Percentiles rank a stretch among this genome's conserved stretches.
phyloP scores from a whole-genome alignment of 2,113 vertebrate genomes.

The Ceyx melanurus region DNA sequence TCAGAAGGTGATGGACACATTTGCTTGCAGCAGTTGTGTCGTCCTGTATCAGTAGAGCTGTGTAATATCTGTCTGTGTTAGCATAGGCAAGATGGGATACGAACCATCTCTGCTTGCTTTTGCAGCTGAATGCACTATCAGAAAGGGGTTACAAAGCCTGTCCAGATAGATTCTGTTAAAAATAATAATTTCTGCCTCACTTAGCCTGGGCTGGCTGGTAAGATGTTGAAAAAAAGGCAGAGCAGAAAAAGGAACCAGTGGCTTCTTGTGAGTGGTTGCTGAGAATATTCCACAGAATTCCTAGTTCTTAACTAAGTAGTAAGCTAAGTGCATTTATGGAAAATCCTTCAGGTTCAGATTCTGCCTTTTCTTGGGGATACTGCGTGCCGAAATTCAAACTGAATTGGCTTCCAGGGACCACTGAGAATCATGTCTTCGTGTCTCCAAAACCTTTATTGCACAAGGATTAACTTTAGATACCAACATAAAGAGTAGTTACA shows the following conservation, averaged over 20 bases:
- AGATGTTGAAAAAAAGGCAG: not conserved
- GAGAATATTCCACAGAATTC: not conserved
- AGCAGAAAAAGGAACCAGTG: not conserved
- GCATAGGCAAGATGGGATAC: not conserved
- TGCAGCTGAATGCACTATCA: not conserved
- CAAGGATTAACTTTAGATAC: not conserved
- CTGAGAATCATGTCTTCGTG: not conserved
- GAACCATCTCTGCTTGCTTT: not conserved
- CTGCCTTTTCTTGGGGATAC: not conserved
- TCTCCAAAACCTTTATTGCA: not conserved
- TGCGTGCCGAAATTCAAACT: not conserved
- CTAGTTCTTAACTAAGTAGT: not conserved
- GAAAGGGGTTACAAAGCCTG: not conserved
- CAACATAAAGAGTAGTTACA: not conserved
- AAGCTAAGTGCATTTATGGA: not conserved
- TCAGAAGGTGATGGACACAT: not conserved
- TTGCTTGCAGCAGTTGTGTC: not conserved
- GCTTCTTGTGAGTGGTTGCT: not conserved
- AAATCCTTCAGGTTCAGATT: not conserved
- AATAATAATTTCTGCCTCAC: not conserved
- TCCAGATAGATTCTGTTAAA: not conserved
- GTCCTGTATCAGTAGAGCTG: fast-evolving
- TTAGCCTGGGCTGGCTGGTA: not conserved
- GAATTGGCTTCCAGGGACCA: not conserved
- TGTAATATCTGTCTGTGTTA: not conserved